Evolutionary conservation across 2,888 invertebrate genomes (phyloP).

Genomic region (Coenonympha arcania): DNA sequence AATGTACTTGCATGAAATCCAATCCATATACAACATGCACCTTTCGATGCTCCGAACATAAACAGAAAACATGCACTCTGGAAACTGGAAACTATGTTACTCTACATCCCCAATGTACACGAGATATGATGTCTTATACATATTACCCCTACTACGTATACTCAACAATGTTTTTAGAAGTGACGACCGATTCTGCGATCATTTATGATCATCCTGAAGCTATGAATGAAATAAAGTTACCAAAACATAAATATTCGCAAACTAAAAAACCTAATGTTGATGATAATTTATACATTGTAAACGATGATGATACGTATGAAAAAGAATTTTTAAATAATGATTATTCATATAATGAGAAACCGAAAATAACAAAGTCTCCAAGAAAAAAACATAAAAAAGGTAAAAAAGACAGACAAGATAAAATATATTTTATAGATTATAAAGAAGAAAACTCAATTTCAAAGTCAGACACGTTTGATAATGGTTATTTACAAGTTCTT

Average conservation of each 20-base stretch:
- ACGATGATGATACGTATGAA: constrained; percentile 34
- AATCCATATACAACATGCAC: constrained; percentile 31
- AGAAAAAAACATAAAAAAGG: constrained; percentile 11
- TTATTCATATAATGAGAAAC: constrained; percentile 13
- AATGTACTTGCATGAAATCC: constrained; percentile 38
- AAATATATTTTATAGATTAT: constrained; percentile 18
- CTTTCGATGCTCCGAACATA: constrained; percentile 27
- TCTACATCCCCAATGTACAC: constrained; percentile 29
- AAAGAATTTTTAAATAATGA: constrained; percentile 25
- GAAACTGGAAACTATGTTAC: constrained; percentile 14
- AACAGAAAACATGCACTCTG: constrained; percentile 29
- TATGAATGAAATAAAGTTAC: constrained; percentile 32
- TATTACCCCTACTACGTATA: constrained; percentile 38
- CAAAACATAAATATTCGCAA: constrained; percentile 37
- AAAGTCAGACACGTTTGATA: constrained; percentile 7
- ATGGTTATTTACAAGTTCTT: constrained; percentile 20
- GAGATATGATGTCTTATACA: constrained; percentile 21
- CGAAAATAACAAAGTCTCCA: constrained; percentile 18
- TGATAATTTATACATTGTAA: constrained; percentile 25
- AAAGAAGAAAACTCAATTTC: constrained; percentile 4
- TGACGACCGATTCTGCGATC: constrained; percentile 28
- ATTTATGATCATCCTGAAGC: constrained; percentile 36
- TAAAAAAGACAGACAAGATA: constrained; percentile 1
- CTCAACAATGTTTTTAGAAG: constrained; percentile 36
- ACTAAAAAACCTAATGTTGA: constrained; percentile 31